These are phyloP conservation scores for Cervus canadensis DNA, from an alignment of 2,113 vertebrate species.

Conservation along the genomic window DNA sequence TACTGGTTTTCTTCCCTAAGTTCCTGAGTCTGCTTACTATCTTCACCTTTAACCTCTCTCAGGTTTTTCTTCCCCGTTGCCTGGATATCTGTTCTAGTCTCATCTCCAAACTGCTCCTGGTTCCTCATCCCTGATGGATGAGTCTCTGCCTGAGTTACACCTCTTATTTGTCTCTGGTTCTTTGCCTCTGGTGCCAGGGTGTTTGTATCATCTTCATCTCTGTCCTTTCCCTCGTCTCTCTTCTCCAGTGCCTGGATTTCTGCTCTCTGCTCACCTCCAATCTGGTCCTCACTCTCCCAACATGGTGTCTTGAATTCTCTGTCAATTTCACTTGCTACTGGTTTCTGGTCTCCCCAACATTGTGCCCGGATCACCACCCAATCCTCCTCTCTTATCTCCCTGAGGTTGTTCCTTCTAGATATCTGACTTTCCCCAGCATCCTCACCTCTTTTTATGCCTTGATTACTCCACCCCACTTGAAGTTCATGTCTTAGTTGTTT, in stretches of 20 bases:
- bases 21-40: not conserved
- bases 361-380: conserved; percentile 53
- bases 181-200: not conserved
- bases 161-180: not conserved
- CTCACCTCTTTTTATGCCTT: not conserved
- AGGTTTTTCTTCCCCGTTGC: not conserved
- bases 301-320: not conserved
- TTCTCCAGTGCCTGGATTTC: not conserved
- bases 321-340: not conserved
- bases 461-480: not conserved
- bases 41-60: not conserved
- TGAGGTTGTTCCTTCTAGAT: not conserved
- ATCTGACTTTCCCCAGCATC: not conserved
- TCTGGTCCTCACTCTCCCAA: not conserved
- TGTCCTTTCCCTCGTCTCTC: not conserved
- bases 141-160: not conserved
- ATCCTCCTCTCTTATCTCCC: conserved; percentile 58
- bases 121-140: not conserved
- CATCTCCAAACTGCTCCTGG: not conserved
- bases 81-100: not conserved
- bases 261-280: not conserved
- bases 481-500: not conserved
- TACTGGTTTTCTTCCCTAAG: not conserved
- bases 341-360: conserved; percentile 17
- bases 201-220: not conserved